Percentiles rank a stretch among this genome's conserved stretches.
Conservation (phyloP, 2,888 invertebrate species). For the Acleris emargana region DNA sequence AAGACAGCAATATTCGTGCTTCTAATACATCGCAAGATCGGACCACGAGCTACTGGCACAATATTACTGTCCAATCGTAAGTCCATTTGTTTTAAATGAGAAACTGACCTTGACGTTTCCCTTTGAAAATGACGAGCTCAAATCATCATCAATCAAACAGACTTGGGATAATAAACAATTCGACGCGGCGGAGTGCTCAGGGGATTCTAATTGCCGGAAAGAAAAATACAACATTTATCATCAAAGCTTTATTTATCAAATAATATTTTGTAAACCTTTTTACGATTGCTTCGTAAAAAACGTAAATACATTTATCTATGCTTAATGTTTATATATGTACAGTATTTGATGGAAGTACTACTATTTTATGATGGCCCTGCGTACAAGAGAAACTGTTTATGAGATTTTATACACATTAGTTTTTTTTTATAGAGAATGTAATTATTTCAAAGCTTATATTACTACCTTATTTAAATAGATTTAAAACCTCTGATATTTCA, state of each 20-base stretch:
- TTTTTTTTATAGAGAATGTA: constrained; percentile 11
- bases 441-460: constrained; percentile 18
- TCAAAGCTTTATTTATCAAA: constrained; percentile 32
- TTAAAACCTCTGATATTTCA: no score
- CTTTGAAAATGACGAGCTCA: no score
- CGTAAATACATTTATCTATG: not conserved
- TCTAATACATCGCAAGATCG: no score
- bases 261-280: constrained; percentile 17
- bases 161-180: no score
- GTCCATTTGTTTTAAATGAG: no score
- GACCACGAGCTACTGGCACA: no score
- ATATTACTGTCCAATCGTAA: no score
- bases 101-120: no score
- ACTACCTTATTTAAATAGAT: constrained; percentile 9
- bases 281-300: constrained; percentile 9
- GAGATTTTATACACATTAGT: constrained; percentile 7
- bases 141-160: no score
- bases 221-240: constrained; percentile 4
- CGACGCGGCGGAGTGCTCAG: no score
- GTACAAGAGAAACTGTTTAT: constrained; percentile 57
- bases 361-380: constrained; percentile 28
- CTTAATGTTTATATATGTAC: constrained; percentile 5
- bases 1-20: no score
- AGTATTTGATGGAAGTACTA: not conserved
- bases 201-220: constrained; percentile 4